A percentile compares a stretch with the other conserved stretches of the same genome.
Conservation (phyloP, 2,888 invertebrate species). For the Lissocephala sabroskyi region DNA sequence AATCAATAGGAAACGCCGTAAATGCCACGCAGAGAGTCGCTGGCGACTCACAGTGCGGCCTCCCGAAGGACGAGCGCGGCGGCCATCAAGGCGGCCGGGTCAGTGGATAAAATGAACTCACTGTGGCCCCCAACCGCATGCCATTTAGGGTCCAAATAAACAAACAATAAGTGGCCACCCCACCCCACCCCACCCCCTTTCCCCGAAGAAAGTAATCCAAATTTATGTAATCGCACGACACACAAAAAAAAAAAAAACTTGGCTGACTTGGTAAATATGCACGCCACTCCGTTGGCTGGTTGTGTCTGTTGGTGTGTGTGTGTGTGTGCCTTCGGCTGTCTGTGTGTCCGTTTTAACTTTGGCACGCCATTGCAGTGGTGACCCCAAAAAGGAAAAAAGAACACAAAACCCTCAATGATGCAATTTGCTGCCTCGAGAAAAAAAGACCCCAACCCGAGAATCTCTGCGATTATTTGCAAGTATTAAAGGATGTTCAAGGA, state of each 20-base stretch:
- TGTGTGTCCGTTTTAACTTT: slow-evolving; percentile 18
- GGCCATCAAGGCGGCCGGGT: slow-evolving; percentile 36
- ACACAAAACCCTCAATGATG: background rate
- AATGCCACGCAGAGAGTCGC: slow-evolving; percentile 22
- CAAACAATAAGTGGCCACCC: too few species aligned
- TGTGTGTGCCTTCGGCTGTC: slow-evolving; percentile 1
- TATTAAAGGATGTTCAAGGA: too few species aligned
- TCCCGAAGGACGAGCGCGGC: slow-evolving; percentile 33
- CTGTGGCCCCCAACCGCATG: too few species aligned
- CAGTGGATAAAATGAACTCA: too few species aligned
- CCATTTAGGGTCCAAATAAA: too few species aligned
- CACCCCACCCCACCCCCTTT: too few species aligned
- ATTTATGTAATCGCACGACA: slow-evolving; percentile 48
- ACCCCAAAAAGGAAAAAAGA: slow-evolving; percentile 26
- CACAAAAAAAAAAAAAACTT: background rate
- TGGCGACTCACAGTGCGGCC: too few species aligned
- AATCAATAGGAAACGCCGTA: slow-evolving; percentile 37
- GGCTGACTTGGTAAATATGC: slow-evolving; percentile 35
- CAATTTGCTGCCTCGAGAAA: too few species aligned
- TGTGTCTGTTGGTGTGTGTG: background rate
- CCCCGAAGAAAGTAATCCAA: too few species aligned
- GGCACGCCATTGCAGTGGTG: slow-evolving; percentile 40
- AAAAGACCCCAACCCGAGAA: too few species aligned
- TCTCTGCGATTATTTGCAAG: too few species aligned
- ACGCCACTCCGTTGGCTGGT: slow-evolving; percentile 6